These are phyloP conservation scores for Chloroclysta siterata DNA, from an alignment of 2,888 invertebrate genomes.

Conservation along the genomic window DNA sequence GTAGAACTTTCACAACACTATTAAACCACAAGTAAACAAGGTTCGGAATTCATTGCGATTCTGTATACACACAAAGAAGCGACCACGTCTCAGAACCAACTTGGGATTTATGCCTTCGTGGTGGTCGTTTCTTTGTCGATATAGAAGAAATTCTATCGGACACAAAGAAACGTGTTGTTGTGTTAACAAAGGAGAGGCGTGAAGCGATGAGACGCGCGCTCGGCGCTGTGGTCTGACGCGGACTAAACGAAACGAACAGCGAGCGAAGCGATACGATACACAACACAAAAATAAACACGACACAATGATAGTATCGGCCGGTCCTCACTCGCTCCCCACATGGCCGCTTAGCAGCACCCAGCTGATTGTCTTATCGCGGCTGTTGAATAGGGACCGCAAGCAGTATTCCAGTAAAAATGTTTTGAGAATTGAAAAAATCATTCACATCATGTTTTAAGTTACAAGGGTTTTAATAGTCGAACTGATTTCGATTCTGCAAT, in stretches of 20 bases:
- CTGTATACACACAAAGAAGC: slow-evolving; percentile 9
- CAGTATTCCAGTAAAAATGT: not conserved
- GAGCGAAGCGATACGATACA: slow-evolving; percentile 25
- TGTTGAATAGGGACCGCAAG: slow-evolving; percentile 12
- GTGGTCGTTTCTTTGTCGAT: not conserved
- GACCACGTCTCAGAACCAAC: not conserved
- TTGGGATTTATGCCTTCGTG: not conserved
- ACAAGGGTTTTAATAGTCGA: too few relatives aligned
- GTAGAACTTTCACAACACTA: slow-evolving; percentile 54
- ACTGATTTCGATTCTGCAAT: too few relatives aligned
- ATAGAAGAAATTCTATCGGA: not conserved
- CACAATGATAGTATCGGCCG: slow-evolving; percentile 62
- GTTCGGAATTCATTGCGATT: slow-evolving; percentile 61
- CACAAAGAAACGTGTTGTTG: slow-evolving; percentile 65
- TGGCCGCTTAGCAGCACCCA: slow-evolving; percentile 47
- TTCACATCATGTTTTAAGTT: too few relatives aligned
- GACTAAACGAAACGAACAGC: slow-evolving; percentile 31
- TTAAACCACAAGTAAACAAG: slow-evolving; percentile 48
- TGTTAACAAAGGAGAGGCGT: slow-evolving; percentile 67
- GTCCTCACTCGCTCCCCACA: slow-evolving; percentile 61
- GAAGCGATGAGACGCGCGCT: slow-evolving; percentile 53
- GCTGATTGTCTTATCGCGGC: slow-evolving; percentile 53
- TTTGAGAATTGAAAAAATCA: too few relatives aligned
- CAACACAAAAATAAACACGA: not conserved
- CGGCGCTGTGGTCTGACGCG: slow-evolving; percentile 50